Conservation (phyloP, 2,888 invertebrate genomes). For the Schrankia costaestrigalis region DNA sequence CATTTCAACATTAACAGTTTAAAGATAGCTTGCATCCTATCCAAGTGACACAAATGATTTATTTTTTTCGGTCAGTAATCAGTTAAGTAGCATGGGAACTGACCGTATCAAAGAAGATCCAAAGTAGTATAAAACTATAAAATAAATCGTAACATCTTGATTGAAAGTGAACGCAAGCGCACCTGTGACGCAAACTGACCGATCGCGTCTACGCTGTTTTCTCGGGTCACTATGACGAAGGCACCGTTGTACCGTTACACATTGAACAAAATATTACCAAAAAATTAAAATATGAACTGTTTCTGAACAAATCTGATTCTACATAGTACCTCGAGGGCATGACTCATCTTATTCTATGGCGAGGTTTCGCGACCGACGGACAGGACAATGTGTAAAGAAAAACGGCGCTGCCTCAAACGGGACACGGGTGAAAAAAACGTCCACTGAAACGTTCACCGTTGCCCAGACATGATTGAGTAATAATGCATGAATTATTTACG, state of each 20-base stretch:
- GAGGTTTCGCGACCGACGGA: constrained; percentile 33
- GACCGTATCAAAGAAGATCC: constrained; percentile 8
- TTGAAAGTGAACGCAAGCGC: constrained; percentile 73
- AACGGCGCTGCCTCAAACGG: constrained; percentile 46
- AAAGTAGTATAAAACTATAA: constrained; percentile 41
- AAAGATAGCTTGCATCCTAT: constrained; percentile 7
- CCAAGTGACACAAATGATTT: constrained; percentile 15
- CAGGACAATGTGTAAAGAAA: constrained; percentile 64
- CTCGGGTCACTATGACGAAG: constrained; percentile 67
- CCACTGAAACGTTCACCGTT: constrained; percentile 62
- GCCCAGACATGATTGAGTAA: constrained; percentile 70
- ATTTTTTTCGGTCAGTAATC: constrained; percentile 14
- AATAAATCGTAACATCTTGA: constrained; percentile 53
- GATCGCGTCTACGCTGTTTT: constrained; percentile 56
- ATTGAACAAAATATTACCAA: constrained; percentile 29
- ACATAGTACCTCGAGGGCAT: constrained; percentile 23
- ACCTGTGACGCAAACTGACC: constrained; percentile 67
- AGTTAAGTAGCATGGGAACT: constrained; percentile 21
- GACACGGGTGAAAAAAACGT: constrained; percentile 43
- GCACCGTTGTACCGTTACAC: constrained; percentile 57
- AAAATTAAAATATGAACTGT: constrained; percentile 23
- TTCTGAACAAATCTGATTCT: constrained; percentile 28
- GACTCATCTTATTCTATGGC: constrained; percentile 28
- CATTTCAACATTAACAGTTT: constrained; percentile 11
- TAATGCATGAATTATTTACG: constrained; percentile 77